Evolutionary conservation across 2,113 vertebrate species (phyloP).

Genomic region (Manacus vitellinus): DNA sequence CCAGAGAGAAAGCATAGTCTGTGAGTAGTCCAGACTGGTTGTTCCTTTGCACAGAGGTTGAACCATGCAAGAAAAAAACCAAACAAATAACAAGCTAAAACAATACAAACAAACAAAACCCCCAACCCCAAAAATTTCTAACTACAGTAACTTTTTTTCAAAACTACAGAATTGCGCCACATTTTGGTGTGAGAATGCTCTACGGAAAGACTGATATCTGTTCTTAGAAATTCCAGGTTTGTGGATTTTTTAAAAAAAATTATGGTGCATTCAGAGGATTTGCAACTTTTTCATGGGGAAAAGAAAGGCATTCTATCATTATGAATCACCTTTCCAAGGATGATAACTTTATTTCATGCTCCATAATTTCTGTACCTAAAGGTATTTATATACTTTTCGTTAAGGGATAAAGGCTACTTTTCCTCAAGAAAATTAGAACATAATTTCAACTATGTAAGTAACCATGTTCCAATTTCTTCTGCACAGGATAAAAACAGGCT

Average conservation of each 20-base stretch:
- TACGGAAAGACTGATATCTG: background rate
- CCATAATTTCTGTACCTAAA: background rate
- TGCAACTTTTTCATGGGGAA: background rate
- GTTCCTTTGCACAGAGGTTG: background rate
- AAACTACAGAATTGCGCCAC: background rate
- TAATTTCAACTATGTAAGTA: background rate
- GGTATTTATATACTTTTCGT: background rate
- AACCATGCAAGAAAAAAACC: background rate
- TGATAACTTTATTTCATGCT: background rate
- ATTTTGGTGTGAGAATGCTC: background rate
- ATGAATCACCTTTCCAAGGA: background rate
- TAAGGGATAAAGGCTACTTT: background rate
- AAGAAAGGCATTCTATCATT: background rate
- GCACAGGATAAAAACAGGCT: background rate
- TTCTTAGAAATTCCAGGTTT: background rate
- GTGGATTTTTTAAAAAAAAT: accelerated
- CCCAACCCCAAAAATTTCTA: background rate
- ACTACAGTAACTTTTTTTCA: background rate
- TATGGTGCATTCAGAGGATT: background rate
- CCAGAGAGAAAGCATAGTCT: background rate
- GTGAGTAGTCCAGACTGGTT: background rate
- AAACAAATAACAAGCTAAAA: background rate
- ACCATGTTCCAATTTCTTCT: background rate
- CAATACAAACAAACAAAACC: background rate
- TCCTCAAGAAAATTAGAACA: background rate